Percentiles rank a stretch among this genome's conserved stretches.
These are phyloP conservation scores for Sericinus montela DNA, from an alignment of 2,888 invertebrate species.

Conservation along the genomic window DNA sequence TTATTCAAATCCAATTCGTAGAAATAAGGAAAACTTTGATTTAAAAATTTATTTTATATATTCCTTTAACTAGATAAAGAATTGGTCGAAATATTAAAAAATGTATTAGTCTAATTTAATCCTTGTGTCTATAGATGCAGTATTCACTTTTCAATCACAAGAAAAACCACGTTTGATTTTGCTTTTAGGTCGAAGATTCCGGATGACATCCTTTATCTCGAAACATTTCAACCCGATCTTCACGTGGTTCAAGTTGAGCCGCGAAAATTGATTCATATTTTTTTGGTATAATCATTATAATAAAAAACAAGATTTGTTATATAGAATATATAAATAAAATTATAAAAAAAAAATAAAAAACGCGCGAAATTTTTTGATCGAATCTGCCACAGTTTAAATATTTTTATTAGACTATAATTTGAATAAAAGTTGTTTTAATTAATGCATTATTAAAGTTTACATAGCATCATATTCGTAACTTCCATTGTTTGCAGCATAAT, in stretches of 20 bases:
- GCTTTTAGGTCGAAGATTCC: conserved; percentile 61
- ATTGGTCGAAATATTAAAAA: conserved; percentile 57
- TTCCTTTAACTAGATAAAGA: conserved; percentile 73
- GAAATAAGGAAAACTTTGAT: conserved; percentile 55
- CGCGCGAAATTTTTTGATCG: conserved; percentile 7
- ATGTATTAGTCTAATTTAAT: conserved; percentile 36
- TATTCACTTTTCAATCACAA: conserved; percentile 34
- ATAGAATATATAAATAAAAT: no score
- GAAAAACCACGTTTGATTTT: conserved; percentile 41
- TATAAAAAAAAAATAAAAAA: background rate
- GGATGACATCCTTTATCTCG: conserved; percentile 77
- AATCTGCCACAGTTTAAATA: no score
- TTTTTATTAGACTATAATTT: no score
- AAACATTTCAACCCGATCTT: conserved; percentile 67
- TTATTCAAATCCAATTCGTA: conserved; percentile 34
- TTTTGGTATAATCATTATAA: background rate
- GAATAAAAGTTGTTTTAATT: no score
- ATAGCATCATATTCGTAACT: no score
- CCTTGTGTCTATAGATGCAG: conserved; percentile 38
- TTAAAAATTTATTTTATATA: conserved; percentile 67
- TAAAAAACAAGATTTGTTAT: no score
- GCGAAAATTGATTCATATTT: conserved; percentile 24
- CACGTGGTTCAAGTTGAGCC: conserved; percentile 51
- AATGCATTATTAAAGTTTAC: no score
- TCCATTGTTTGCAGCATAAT: no score